A percentile compares a stretch with the other conserved stretches of the same genome.
These are phyloP conservation scores for Isoperla grammatica DNA, from an alignment of 2,888 invertebrate species.

Conservation along the genomic window DNA sequence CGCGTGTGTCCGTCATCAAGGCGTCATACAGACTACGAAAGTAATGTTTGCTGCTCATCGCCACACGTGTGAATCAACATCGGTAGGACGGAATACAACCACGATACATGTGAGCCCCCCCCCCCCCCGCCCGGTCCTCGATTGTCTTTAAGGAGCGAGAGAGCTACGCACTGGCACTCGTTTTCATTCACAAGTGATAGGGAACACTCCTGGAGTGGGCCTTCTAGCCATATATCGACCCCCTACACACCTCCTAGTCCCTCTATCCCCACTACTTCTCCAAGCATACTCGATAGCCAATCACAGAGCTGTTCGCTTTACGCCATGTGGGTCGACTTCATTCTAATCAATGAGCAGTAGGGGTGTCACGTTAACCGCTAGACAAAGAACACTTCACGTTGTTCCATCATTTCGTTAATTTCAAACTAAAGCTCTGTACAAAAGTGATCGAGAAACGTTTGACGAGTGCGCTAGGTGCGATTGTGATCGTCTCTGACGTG, in stretches of 20 bases:
- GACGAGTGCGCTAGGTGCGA: too few species aligned
- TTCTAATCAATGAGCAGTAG: conserved; percentile 40
- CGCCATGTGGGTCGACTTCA: conserved; percentile 54
- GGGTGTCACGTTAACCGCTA: conserved; percentile 20
- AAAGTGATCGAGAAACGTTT: background rate
- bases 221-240: conserved; percentile 2
- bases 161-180: conserved; percentile 12
- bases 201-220: conserved; percentile 1
- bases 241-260: conserved; percentile 11
- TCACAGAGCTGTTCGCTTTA: conserved; percentile 47
- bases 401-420: background rate
- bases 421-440: conserved; percentile 1
- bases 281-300: conserved; percentile 44
- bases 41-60: too few species aligned
- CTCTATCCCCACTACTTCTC: conserved; percentile 7
- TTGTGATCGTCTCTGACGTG: too few species aligned
- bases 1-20: too few species aligned
- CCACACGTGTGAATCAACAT: too few species aligned
- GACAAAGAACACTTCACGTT: background rate
- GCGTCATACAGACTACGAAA: too few species aligned
- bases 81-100: too few species aligned
- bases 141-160: conserved; percentile 13
- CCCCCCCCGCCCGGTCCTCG: too few species aligned
- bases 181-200: conserved; percentile 29
- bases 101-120: too few species aligned